Base-by-base conservation (phyloP, 53 echinoderm and acorn worm species). In the Antedon mediterranea region DNA sequence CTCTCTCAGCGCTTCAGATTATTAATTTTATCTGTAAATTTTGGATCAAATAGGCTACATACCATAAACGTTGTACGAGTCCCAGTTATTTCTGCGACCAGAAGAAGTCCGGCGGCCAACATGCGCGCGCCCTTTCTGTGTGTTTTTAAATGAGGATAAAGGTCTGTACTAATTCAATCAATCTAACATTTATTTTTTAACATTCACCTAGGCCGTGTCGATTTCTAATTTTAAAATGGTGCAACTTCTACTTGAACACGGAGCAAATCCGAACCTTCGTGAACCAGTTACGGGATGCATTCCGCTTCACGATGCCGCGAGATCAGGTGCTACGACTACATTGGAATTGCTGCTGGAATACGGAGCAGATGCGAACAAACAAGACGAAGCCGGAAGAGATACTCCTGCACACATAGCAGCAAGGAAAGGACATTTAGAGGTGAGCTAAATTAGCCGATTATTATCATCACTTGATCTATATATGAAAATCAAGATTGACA, bases 241-340 rank as follows among this genome's bases (percentile, higher is more conserved):
- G 11, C 4, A 32, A 31, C 43, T 87, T 32, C 43, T 90, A 3
- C 87, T 90, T 0, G 32, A 83, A 28, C 15, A 28, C 23, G 90
- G 90, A 30, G 90, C 86, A 28, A 70, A 86, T 31, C 86, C 86
- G 33, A 87, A 90, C 78, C 81, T 43, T 11, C 71, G 14, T 0
- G 90, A 86, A 43, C 80, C 43, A 15, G 75, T 78, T 26, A 78
- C 78, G 31, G 86, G 85, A 9, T 70, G 90, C 34, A 86, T 84
- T 15, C 90, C 90, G n/a, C 81, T 90, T 28, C 86, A 87, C 72
- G 84, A 90, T 31, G 90, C 90, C 4, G 84, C 84, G 15, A 75
- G 84, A 77, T 81, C 83, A 27, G 90, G 90, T 15, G 75, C 74
- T 33, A 57, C 32, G 8, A 80, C 78, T 29, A 84, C 84, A 30